Evolutionary conservation across 2,888 invertebrate species (phyloP), one percentile per base, ranked within the genome.

Genomic region (Pristionchus maxplancki): DNA sequence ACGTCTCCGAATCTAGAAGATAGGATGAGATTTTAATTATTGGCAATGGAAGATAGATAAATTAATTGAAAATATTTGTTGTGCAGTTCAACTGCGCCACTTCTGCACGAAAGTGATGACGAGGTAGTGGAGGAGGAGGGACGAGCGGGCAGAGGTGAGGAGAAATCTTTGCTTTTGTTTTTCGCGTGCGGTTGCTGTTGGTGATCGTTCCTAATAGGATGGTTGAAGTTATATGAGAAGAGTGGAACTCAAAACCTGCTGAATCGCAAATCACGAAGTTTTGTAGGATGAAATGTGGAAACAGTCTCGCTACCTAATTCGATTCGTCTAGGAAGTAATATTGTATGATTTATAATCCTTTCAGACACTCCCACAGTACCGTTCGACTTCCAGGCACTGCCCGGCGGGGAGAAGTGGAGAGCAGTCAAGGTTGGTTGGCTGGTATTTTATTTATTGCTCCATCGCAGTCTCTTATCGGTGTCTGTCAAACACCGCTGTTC

Each of bases 361-460:
- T 20, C 53, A 83, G 82, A 83, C 20, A 20, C 50, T 34, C 13
- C 85, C 2, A n/a, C 37, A 1, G 34, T 5, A 8, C 31, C 87
- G n/a, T 85, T 89, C 85, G 28, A 84, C 15, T 89, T 89, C 78
- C 34, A 62, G 17, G 34, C 40, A 6, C 86, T 89, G 40, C 11
- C 53, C 17, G 34, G 37, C 24, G 40, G 6, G 50, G 89, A 89
- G 71, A 89, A 89, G 71, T 86, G 71, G 74, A 8, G n/a, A 53
- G 84, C 44, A 34, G 34, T 89, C 11, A 89, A 71, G 78, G 89
- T 89, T 50, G 13, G 53, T 13, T 1, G n/a, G n/a, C n/a, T n/a
- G n/a, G n/a, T n/a, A n/a, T 50, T 78, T 50, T 53, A 11, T 58
- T 20, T 24, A 37, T 40, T 37, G 13, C 15, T 53, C 15, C 4